Percentiles rank a stretch among this genome's conserved stretches.
Evolutionary conservation across 2,888 invertebrate genomes (phyloP).

Genomic region (Cantharis nigra): DNA sequence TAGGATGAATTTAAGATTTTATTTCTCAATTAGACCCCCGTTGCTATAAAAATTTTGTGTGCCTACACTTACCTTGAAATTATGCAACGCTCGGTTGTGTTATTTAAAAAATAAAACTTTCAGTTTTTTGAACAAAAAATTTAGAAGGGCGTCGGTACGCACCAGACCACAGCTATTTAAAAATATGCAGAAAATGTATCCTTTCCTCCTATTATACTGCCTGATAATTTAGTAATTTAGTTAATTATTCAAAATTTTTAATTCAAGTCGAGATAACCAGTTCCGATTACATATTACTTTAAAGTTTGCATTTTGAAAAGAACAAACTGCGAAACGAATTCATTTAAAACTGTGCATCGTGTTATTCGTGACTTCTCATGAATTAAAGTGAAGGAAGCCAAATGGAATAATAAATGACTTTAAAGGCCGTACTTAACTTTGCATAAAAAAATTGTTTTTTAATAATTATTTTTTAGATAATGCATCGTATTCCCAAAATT

Average conservation of each 20-base stretch:
- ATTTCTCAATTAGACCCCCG: conserved; percentile 36
- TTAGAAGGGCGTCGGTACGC: no score
- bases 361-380: conserved; percentile 15
- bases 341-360: conserved; percentile 9
- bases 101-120: neutral
- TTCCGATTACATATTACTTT: neutral
- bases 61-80: neutral
- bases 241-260: neutral
- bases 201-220: neutral
- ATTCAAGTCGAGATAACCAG: neutral
- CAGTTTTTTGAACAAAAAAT: no score
- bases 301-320: neutral
- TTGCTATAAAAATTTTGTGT: conserved; percentile 6
- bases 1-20: conserved; percentile 26
- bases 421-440: neutral
- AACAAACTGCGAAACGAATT: conserved; percentile 10
- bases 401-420: conserved; percentile 29
- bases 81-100: neutral
- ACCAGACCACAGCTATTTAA: no score
- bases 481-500: neutral
- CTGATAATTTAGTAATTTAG: neutral
- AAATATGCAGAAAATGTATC: neutral
- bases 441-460: neutral
- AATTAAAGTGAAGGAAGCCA: conserved; percentile 20
- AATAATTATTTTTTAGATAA: neutral